Base-by-base conservation (phyloP, 2,888 invertebrate species). In the Cremastinae sp. region DNA sequence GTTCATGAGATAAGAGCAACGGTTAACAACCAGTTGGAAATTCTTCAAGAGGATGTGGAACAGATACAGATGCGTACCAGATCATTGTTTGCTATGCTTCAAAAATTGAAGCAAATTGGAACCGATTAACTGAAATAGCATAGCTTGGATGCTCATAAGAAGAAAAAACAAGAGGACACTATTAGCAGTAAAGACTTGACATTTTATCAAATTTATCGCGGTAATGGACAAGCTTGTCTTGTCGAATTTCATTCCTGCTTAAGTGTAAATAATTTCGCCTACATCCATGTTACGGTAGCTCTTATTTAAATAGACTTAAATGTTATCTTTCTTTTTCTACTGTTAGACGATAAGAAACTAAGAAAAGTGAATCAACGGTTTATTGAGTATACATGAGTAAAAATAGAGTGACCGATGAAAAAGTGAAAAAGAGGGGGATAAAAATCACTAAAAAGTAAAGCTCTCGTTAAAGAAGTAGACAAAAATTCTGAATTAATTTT, bases 41-140 rank as follows among this genome's bases (percentile, higher is more conserved):
- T 82, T 53, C 83, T 88, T 22, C 84, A 83, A 43, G 78, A 76
- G 14, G 85, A 86, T 75, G 84, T 87, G 82, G 87, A 87, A 61
- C 84, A 82, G 70, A 79, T 89, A 43, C 84, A 83, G 28, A 83
- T 83, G 3, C 85, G 84, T 61, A 87, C 87, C 0, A 84, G 87
- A 62, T 83, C 82, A 18, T 77, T 88, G 10, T 82, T 84, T 18
- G 82, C 86, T 45, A 84, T 87, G 86, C 82, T 88, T 61, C 83
- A 84, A 65, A 81, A 82, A 62, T 78, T 86, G 10, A 65, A 81
- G 22, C 5, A 28, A 28, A 45, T 74, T 10, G 73, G 75, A 12
- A 64, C 72, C 10, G 75, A 75, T 43, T 71, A 43, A 70, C 38
- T 53, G 54, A 10, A 68, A 28, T n/a, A n/a, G n/a, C n/a, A n/a